Conservation (phyloP, 2,888 invertebrate genomes). For the Sceliomorpha sp. region DNA sequence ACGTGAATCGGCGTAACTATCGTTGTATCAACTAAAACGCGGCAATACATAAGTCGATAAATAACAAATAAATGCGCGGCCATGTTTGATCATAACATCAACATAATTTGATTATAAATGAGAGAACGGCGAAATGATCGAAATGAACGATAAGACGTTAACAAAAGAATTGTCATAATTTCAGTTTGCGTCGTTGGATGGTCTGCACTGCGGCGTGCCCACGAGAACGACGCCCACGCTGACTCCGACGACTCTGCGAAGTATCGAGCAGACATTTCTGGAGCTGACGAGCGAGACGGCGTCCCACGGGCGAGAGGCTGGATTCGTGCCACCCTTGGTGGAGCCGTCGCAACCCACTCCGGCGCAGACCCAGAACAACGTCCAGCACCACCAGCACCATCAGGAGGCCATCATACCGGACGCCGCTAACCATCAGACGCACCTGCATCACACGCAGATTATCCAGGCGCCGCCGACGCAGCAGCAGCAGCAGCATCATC, state of each 20-base stretch:
- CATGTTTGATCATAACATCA: no score
- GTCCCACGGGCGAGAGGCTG: constrained; percentile 91
- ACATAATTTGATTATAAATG: no score
- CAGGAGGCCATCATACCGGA: constrained; percentile 24
- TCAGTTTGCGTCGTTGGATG: constrained; percentile 91
- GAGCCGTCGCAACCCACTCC: constrained; percentile 78
- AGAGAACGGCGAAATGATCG: no score
- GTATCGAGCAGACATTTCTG: constrained; percentile 95
- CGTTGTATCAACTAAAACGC: no score
- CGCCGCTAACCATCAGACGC: constrained; percentile 52
- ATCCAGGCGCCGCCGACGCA: constrained; percentile 75
- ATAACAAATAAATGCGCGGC: no score
- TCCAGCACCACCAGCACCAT: constrained; percentile 56
- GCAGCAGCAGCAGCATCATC: constrained; percentile 71
- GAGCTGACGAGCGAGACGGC: constrained; percentile 90
- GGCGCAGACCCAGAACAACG: constrained; percentile 77
- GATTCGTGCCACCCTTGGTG: constrained; percentile 93
- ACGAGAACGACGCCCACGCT: constrained; percentile 96
- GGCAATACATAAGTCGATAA: no score
- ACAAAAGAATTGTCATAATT: no score
- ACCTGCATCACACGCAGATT: constrained; percentile 21
- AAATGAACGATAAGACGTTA: no score
- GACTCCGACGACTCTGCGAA: constrained; percentile 95
- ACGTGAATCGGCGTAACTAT: no score
- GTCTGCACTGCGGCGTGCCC: constrained; percentile 93